Base-by-base conservation (phyloP, 30 jellyfish, hydroid and myxozoan species). In the Chironex yamaguchii region DNA sequence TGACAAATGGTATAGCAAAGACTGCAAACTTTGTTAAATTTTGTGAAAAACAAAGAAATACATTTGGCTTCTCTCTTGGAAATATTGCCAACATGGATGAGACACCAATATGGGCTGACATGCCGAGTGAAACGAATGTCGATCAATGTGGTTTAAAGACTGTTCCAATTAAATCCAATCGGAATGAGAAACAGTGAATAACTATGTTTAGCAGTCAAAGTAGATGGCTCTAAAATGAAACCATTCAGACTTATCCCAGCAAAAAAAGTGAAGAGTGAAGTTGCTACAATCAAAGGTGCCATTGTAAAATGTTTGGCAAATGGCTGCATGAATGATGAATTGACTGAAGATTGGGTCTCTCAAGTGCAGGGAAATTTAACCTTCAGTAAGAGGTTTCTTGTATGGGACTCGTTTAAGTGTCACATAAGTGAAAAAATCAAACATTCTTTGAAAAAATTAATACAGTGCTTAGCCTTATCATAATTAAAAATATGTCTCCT, bases 1-100 rank as follows among this genome's bases (percentile, higher is more conserved):
- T n/a, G n/a, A n/a, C n/a, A n/a, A n/a, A n/a, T n/a, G n/a, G n/a
- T n/a, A n/a, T n/a, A n/a, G n/a, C n/a, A n/a, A n/a, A n/a, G n/a
- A n/a, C n/a, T n/a, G n/a, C n/a, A n/a, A 52, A 52, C 68, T 52
- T 52, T 52, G 68, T 52, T 52, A 52, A 52, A 52, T 52, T 52
- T 52, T 52, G 68, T 52, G 68, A 52, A 52, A 52, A 52, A 31
- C 68, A 52, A 31, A 52, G 6, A 52, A 52, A 52, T 2, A 52
- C 68, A 6, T 52, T 52, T 52, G 68, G 68, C n/a, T n/a, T n/a
- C n/a, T n/a, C n/a, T n/a, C n/a, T n/a, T n/a, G n/a, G n/a, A n/a
- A n/a, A n/a, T n/a, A 52, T 52, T 52, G 68, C 6, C 68, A 52
- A 1, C 68, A 52, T 52, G 4, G 68, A 52, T 31, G 68, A 52